These are phyloP conservation scores for Meloidogyne hapla DNA, from an alignment of 1,140 invertebrate species.

Conservation along the genomic window DNA sequence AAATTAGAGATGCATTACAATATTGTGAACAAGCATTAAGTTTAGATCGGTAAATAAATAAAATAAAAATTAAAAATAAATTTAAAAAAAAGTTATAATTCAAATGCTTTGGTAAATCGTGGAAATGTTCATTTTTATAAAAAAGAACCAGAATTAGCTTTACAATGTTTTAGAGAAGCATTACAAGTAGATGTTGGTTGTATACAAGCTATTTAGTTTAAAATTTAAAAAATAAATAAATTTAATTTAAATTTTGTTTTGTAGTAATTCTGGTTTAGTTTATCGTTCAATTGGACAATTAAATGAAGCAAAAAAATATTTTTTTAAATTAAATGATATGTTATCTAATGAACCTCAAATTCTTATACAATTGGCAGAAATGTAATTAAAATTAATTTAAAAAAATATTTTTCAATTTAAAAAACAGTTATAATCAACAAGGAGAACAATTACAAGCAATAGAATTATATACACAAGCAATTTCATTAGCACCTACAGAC, in stretches of 20 bases:
- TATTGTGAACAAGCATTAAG: conserved; percentile 77
- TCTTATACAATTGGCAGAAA: conserved; percentile 79
- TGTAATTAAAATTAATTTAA: conserved; percentile 70
- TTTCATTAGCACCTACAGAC: conserved; percentile 81
- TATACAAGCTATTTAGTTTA: conserved; percentile 79
- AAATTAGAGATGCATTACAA: conserved; percentile 79
- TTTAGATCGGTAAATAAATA: conserved; percentile 70
- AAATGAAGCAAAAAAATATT: conserved; percentile 77
- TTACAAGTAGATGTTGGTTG: conserved; percentile 79
- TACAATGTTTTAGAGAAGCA: conserved; percentile 74
- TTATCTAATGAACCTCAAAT: conserved; percentile 78
- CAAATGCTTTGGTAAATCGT: conserved; percentile 82
- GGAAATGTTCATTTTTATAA: conserved; percentile 78
- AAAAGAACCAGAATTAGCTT: conserved; percentile 75
- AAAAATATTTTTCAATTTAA: neutral
- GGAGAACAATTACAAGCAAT: conserved; percentile 76
- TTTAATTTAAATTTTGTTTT: neutral
- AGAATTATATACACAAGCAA: conserved; percentile 76
- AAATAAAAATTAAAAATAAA: neutral
- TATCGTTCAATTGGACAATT: conserved; percentile 66
- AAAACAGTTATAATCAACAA: conserved; percentile 71
- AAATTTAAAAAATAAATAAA: too few relatives aligned
- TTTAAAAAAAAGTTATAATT: conserved; percentile 70
- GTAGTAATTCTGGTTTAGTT: conserved; percentile 67
- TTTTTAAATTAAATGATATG: conserved; percentile 79